Evolutionary conservation across 1,140 invertebrate genomes (phyloP).

Genomic region (Drosophila arizonae): DNA sequence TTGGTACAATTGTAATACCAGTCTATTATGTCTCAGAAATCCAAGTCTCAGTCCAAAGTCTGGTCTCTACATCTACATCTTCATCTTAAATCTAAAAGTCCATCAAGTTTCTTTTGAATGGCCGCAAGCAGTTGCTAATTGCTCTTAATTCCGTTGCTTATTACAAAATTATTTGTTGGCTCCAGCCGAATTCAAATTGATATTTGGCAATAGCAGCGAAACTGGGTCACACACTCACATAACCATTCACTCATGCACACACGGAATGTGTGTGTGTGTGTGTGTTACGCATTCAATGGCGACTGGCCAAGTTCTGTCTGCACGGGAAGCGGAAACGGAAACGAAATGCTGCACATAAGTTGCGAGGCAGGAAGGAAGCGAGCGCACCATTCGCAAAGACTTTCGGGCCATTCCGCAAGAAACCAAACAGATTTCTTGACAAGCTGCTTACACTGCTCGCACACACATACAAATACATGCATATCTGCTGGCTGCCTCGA

Average conservation of each 20-base stretch:
- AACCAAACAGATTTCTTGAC: too few relatives aligned
- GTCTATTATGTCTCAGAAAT: too few relatives aligned
- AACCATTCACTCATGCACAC: constrained; percentile 10
- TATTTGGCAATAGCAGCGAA: constrained; percentile 53
- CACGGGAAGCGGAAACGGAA: constrained; percentile 66
- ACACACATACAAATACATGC: background rate
- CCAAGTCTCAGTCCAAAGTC: too few relatives aligned
- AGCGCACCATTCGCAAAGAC: constrained; percentile 45
- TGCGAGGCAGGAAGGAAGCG: constrained; percentile 66
- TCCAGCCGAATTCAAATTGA: constrained; percentile 32
- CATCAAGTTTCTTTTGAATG: too few relatives aligned
- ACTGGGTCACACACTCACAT: constrained; percentile 50
- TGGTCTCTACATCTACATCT: too few relatives aligned
- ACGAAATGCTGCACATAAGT: constrained; percentile 71
- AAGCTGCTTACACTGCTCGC: background rate
- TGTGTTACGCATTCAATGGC: constrained; percentile 52
- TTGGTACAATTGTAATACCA: too few relatives aligned
- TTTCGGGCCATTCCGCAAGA: too few relatives aligned
- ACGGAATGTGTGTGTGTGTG: constrained; percentile 19
- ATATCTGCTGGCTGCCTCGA: background rate
- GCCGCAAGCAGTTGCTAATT: too few relatives aligned
- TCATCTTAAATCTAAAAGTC: too few relatives aligned
- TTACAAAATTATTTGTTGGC: constrained; percentile 19
- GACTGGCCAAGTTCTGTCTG: constrained; percentile 69
- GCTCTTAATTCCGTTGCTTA: too few relatives aligned